Conservation (phyloP, 2,797 vertebrate genomes). For the Antennarius maculatus region DNA sequence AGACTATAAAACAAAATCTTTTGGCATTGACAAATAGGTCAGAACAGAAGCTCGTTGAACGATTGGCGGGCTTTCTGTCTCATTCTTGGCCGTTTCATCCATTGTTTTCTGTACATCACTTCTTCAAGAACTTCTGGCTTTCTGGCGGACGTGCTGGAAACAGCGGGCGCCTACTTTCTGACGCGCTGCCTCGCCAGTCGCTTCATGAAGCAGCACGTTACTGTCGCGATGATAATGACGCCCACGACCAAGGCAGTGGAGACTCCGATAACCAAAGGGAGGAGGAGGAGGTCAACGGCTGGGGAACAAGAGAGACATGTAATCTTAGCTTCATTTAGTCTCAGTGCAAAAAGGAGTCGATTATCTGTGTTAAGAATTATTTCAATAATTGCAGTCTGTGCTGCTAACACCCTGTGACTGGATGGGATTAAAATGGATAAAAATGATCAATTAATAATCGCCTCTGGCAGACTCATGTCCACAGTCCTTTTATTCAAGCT, state of each 20-base stretch:
- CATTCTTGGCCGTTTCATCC: slow-evolving; percentile 5
- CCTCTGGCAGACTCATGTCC: background rate
- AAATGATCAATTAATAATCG: slow-evolving; percentile 13
- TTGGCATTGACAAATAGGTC: slow-evolving; percentile 60
- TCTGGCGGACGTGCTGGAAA: background rate
- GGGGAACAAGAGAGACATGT: slow-evolving; percentile 16
- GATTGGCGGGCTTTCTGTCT: slow-evolving; percentile 4
- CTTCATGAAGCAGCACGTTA: slow-evolving; percentile 93
- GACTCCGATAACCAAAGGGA: slow-evolving; percentile 87
- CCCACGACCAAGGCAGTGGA: slow-evolving; percentile 88
- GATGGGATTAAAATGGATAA: background rate
- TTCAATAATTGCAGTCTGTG: background rate
- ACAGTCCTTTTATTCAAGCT: background rate
- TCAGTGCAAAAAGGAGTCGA: slow-evolving; percentile 3
- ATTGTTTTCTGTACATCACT: background rate
- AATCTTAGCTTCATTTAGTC: slow-evolving; percentile 6
- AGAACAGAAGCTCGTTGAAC: slow-evolving; percentile 36
- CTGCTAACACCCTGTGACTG: background rate
- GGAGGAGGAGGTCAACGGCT: slow-evolving; percentile 87
- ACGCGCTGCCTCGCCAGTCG: slow-evolving; percentile 78
- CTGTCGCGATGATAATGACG: slow-evolving; percentile 82
- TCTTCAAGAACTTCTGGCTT: slow-evolving; percentile 20
- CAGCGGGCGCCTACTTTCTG: slow-evolving; percentile 64
- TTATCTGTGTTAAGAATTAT: background rate
- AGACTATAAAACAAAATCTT: slow-evolving; percentile 51